Evolutionary conservation across 2,113 vertebrate species (phyloP).

Genomic region (Lophura nycthemera): DNA sequence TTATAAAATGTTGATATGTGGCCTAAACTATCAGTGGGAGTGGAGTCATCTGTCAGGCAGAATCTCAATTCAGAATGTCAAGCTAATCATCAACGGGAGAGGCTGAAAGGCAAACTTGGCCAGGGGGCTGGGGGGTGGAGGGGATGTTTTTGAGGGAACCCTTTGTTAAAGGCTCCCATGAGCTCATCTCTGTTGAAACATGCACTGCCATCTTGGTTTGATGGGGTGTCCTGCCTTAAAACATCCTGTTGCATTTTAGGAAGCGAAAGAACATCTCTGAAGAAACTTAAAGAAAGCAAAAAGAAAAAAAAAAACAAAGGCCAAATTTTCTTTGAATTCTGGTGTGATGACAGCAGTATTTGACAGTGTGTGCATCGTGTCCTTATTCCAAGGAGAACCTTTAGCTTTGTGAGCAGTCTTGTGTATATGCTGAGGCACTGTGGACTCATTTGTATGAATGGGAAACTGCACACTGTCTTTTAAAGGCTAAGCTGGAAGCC

Average conservation of each 20-base stretch:
- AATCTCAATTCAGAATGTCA: conserved; percentile 39
- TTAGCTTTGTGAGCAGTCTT: background rate
- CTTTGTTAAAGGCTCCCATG: conserved; percentile 10
- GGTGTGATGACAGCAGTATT: background rate
- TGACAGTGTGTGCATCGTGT: background rate
- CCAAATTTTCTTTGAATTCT: background rate
- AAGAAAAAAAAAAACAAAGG: background rate
- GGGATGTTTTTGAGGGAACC: background rate
- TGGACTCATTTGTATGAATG: background rate
- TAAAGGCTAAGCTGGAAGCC: background rate
- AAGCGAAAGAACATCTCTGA: background rate
- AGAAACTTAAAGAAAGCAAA: background rate
- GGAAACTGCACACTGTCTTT: background rate
- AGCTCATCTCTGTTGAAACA: background rate
- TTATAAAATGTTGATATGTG: conserved; percentile 72
- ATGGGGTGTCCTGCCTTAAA: background rate
- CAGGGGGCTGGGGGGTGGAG: background rate
- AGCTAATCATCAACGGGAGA: conserved; percentile 29
- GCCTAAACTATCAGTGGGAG: conserved; percentile 43
- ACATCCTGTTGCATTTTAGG: background rate
- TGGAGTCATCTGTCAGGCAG: conserved; percentile 40
- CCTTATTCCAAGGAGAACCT: background rate
- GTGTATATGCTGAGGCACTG: background rate
- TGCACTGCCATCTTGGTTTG: background rate
- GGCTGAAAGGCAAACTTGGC: conserved; percentile 33